These are phyloP conservation scores for Nycticebus coucang DNA, from an alignment of 2,113 vertebrate genomes.

Conservation along the genomic window DNA sequence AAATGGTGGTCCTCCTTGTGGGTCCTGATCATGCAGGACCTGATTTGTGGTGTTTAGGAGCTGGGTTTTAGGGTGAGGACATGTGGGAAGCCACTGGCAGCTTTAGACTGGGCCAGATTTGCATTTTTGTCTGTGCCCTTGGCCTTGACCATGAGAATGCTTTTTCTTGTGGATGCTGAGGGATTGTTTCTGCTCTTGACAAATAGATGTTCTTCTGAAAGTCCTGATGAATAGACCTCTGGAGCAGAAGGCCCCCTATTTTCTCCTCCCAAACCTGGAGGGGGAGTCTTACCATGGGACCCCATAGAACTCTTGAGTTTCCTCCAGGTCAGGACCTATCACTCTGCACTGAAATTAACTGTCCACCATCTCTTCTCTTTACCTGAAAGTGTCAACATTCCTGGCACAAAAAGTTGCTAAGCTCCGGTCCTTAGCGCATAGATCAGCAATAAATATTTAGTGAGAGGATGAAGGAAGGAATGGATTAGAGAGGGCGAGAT, in stretches of 20 bases:
- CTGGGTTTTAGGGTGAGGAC: background rate
- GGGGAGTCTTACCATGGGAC: background rate
- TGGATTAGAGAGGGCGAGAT: background rate
- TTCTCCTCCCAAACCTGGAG: fast-evolving
- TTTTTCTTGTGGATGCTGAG: background rate
- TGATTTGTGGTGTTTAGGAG: background rate
- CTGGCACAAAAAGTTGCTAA: too few relatives aligned
- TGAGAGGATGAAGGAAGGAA: background rate
- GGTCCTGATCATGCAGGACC: background rate
- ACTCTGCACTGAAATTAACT: background rate
- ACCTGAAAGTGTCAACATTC: background rate
- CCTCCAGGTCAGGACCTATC: background rate
- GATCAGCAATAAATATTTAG: background rate
- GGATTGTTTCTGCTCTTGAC: background rate
- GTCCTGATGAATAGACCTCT: background rate
- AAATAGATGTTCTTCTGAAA: background rate
- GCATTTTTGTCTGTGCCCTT: background rate
- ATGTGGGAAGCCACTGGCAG: too few relatives aligned
- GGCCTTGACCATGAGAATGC: background rate
- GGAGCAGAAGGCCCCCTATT: background rate
- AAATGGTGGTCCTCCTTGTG: background rate
- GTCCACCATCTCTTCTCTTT: background rate
- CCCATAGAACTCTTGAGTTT: fast-evolving
- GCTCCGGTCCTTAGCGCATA: background rate
- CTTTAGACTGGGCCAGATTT: background rate